Conservation (phyloP, 2,888 invertebrate species). For the Amiota communis region DNA sequence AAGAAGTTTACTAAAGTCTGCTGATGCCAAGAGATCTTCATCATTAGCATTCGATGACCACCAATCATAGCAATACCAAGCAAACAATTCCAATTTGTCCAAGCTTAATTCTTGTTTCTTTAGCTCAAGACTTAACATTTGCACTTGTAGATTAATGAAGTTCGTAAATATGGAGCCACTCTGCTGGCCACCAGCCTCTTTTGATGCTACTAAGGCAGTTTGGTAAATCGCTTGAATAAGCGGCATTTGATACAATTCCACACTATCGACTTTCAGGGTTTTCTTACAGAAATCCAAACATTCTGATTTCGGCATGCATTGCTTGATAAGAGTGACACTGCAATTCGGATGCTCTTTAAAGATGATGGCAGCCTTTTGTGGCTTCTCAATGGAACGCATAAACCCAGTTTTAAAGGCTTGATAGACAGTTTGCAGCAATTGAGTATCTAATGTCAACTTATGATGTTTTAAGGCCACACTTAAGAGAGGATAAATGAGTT, state of each 20-base stretch:
- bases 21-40: background rate
- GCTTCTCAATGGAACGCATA: conserved; percentile 79
- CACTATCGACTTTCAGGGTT: conserved; percentile 78
- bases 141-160: conserved; percentile 75
- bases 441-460: conserved; percentile 65
- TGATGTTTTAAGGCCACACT: conserved; percentile 71
- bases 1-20: conserved; percentile 67
- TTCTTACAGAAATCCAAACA: conserved; percentile 77
- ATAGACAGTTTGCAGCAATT: conserved; percentile 76
- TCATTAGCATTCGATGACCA: conserved; percentile 31
- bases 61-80: conserved; percentile 71
- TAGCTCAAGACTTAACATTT: conserved; percentile 73
- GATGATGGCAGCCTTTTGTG: conserved; percentile 80
- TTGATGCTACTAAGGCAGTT: conserved; percentile 73
- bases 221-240: conserved; percentile 76
- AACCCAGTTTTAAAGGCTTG: conserved; percentile 78
- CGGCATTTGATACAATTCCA: conserved; percentile 76
- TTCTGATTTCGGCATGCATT: conserved; percentile 77
- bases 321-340: conserved; percentile 77
- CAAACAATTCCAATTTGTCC: conserved; percentile 70
- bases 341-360: conserved; percentile 77
- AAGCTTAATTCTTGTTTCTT: conserved; percentile 75
- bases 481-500: conserved; percentile 79
- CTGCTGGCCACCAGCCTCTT: conserved; percentile 56
- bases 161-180: conserved; percentile 75